phyloP scores from a whole-genome alignment of 2,888 invertebrate genomes.

The Palloptera scutellata region DNA sequence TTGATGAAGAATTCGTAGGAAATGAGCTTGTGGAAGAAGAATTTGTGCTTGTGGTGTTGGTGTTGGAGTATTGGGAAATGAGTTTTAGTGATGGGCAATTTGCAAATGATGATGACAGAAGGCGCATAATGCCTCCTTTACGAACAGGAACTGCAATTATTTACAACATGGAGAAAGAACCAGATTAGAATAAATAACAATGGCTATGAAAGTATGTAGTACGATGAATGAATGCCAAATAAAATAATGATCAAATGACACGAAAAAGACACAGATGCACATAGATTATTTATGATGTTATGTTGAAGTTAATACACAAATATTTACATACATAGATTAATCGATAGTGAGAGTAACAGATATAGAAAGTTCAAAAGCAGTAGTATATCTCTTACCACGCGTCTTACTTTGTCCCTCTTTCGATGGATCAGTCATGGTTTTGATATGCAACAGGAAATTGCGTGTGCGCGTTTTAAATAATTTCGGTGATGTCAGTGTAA shows the following conservation, averaged over 20 bases:
- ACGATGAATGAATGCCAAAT: conserved; percentile 13
- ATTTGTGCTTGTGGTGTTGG: conserved; percentile 34
- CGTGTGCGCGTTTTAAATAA: conserved; percentile 79
- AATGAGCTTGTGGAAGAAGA: conserved; percentile 41
- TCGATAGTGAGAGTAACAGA: neutral
- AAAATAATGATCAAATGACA: conserved; percentile 14
- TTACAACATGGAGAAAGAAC: conserved; percentile 13
- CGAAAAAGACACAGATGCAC: neutral
- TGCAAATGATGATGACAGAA: conserved; percentile 52
- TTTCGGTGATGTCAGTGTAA: conserved; percentile 87
- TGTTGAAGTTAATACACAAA: neutral
- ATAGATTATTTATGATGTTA: neutral
- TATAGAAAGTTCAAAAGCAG: neutral
- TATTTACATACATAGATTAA: neutral
- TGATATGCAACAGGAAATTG: conserved; percentile 82
- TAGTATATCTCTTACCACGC: conserved; percentile 51
- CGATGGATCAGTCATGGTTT: conserved; percentile 72
- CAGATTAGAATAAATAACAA: conserved; percentile 18
- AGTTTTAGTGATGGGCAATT: conserved; percentile 50
- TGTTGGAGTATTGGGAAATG: conserved; percentile 36
- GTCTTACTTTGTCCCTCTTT: conserved; percentile 68
- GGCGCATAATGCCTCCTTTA: conserved; percentile 53
- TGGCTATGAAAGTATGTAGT: conserved; percentile 7
- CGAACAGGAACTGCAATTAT: conserved; percentile 49
- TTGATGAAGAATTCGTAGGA: conserved; percentile 48